phyloP scores from a whole-genome alignment of 2,888 invertebrate species.

The Melolontha melolontha region DNA sequence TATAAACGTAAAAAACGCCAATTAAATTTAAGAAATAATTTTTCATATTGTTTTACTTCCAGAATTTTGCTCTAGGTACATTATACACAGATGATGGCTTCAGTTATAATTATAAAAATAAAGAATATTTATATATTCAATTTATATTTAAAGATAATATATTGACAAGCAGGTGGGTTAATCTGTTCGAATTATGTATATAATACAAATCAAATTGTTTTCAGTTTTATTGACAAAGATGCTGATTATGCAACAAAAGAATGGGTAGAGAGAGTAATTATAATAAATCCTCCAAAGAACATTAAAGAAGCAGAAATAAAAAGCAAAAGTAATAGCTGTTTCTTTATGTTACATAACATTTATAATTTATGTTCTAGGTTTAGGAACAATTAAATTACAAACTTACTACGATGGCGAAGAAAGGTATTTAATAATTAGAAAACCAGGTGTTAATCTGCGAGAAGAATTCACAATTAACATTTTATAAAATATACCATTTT shows the following conservation, averaged over 20 bases:
- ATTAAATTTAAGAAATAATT: slow-evolving; percentile 25
- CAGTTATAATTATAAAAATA: slow-evolving; percentile 83
- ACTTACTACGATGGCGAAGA: slow-evolving; percentile 76
- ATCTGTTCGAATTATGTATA: slow-evolving; percentile 17
- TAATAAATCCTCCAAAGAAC: slow-evolving; percentile 79
- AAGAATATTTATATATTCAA: slow-evolving; percentile 78
- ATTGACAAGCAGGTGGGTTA: slow-evolving; percentile 74
- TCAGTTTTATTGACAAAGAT: slow-evolving; percentile 72
- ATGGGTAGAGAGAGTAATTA: slow-evolving; percentile 90
- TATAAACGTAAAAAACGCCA: slow-evolving; percentile 66
- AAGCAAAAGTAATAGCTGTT: slow-evolving; percentile 64
- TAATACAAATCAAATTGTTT: neutral
- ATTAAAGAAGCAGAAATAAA: slow-evolving; percentile 75
- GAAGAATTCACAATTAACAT: slow-evolving; percentile 70
- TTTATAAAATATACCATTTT: slow-evolving; percentile 39
- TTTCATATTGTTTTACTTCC: slow-evolving; percentile 36
- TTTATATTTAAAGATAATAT: slow-evolving; percentile 73
- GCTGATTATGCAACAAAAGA: slow-evolving; percentile 81
- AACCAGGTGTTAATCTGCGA: slow-evolving; percentile 86
- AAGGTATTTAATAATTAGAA: slow-evolving; percentile 81
- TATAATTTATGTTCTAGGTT: slow-evolving; percentile 64
- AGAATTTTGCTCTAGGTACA: slow-evolving; percentile 80
- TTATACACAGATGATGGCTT: slow-evolving; percentile 94
- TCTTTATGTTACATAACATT: slow-evolving; percentile 20
- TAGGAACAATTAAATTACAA: slow-evolving; percentile 73